Conservation (phyloP, 2,113 vertebrate species). For the Forbesichthys agassizii region DNA sequence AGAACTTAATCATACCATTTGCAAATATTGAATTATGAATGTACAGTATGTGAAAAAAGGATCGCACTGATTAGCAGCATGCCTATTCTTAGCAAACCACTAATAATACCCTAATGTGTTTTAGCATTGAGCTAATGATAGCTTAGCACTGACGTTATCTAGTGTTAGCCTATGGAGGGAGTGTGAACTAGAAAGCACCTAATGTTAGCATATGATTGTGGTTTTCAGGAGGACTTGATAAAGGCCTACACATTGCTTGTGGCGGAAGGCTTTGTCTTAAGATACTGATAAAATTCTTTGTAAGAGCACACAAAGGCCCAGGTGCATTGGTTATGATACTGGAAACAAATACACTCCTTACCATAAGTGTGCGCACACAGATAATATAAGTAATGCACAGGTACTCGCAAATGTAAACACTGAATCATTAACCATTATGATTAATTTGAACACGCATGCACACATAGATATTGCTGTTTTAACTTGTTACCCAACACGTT, state of each 20-base stretch:
- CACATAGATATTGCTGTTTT: not conserved
- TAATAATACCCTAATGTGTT: slow-evolving; percentile 25
- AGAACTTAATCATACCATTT: no score
- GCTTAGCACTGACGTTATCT: slow-evolving; percentile 19
- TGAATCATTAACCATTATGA: not conserved
- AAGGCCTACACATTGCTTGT: slow-evolving; percentile 30
- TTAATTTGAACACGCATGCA: not conserved
- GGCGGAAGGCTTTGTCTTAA: slow-evolving; percentile 22
- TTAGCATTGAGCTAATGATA: slow-evolving; percentile 12
- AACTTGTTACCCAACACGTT: no score
- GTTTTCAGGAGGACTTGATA: slow-evolving; percentile 32
- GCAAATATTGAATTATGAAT: no score
- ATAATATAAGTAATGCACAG: not conserved
- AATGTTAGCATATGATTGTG: slow-evolving; percentile 23
- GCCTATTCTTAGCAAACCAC: slow-evolving; percentile 5
- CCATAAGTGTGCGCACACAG: slow-evolving; percentile 1
- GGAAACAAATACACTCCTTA: slow-evolving; percentile 20
- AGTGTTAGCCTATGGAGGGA: slow-evolving; percentile 18
- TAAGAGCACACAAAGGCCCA: slow-evolving; percentile 38
- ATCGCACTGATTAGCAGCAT: no score
- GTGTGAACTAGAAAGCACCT: slow-evolving; percentile 26
- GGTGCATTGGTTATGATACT: slow-evolving; percentile 32
- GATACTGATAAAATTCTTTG: slow-evolving; percentile 38
- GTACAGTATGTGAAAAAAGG: no score
- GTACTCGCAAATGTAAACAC: not conserved